Base-by-base conservation (phyloP, 2,113 vertebrate species). In the Amblyornis subalaris region DNA sequence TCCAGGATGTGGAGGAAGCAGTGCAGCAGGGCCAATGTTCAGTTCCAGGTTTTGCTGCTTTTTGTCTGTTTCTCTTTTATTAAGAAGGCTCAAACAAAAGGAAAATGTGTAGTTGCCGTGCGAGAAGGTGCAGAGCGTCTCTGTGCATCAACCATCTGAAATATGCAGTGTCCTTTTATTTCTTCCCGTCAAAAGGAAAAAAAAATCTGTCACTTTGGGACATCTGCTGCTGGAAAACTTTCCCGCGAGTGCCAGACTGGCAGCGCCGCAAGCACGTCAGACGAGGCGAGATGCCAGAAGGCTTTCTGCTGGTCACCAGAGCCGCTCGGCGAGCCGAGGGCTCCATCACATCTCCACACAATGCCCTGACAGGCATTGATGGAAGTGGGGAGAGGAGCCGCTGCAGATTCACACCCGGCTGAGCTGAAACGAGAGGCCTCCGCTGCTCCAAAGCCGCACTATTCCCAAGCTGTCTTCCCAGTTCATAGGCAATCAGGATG, bases 401-500 rank as follows among this genome's bases (percentile, higher is more conserved):
- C 89, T 75, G 92, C 90, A 61, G 81, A 87, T 95, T 97, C 96
- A 95, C 96, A 97, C 92, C 77, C 73, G 55, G 93, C 89, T 60
- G 93, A 94, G 85, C 85, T 44, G 86, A 82, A 89, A 33, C 2
- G 78, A 89, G 87, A 87, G 77, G 92, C 93, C 91, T 85, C 73
- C 1, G 8, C 86, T 18, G 51, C 80, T 91, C 42, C 29, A 89
- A 78, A 78, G 76, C 62, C 71, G 3, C 33, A 36, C 76, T 90
- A 87, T 96, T 94, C 83, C 96, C 96, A 95, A 97, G 98, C 97
- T 97, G 97, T 97, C 97, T 97, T 45, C 90, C 88, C 86, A 77
- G 95, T 53, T 98, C 95, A 96, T 70, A 94, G 96, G 96, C 97
- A 97, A 97, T 96, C 96, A 98, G 98, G 97, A 98, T 98, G 98